phyloP scores from a whole-genome alignment of 2,113 vertebrate species.

The Oryzias curvinotus region DNA sequence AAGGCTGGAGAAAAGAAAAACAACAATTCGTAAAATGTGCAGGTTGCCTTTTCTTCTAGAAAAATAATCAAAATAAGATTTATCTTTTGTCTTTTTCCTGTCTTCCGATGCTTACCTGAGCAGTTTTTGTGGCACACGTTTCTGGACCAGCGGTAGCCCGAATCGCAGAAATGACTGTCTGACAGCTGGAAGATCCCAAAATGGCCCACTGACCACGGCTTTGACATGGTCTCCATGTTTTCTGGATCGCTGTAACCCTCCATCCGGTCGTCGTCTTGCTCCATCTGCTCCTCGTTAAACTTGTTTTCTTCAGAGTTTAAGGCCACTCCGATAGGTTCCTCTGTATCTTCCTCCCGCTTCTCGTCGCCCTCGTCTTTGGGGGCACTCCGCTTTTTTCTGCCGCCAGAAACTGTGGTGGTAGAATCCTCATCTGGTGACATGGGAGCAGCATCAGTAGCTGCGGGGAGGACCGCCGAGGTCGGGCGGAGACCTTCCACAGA shows the following conservation, averaged over 20 bases:
- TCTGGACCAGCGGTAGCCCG: not conserved
- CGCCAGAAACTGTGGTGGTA: not conserved
- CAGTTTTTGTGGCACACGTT: slow-evolving; percentile 47
- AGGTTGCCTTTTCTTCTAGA: no score
- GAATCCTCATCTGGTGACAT: not conserved
- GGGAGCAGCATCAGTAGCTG: not conserved
- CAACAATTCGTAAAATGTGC: not conserved
- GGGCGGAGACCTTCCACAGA: not conserved
- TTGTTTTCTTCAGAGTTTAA: not conserved
- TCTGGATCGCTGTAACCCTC: not conserved
- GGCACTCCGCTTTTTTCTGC: not conserved
- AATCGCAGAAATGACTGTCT: slow-evolving; percentile 37
- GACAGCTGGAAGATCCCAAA: slow-evolving; percentile 63
- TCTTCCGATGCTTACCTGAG: not conserved
- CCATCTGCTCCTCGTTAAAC: not conserved
- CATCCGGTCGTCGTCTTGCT: not conserved
- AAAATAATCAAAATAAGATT: no score
- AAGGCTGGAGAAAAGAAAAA: not conserved
- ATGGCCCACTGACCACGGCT: fast-evolving
- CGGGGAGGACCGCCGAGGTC: no score
- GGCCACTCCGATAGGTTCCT: not conserved
- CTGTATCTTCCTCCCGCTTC: not conserved
- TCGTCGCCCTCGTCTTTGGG: no score
- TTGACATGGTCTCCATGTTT: not conserved
- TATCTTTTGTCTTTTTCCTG: no score